These are phyloP conservation scores for Spinus olivaceus DNA, from an alignment of 2,797 vertebrate species.

Conservation along the genomic window DNA sequence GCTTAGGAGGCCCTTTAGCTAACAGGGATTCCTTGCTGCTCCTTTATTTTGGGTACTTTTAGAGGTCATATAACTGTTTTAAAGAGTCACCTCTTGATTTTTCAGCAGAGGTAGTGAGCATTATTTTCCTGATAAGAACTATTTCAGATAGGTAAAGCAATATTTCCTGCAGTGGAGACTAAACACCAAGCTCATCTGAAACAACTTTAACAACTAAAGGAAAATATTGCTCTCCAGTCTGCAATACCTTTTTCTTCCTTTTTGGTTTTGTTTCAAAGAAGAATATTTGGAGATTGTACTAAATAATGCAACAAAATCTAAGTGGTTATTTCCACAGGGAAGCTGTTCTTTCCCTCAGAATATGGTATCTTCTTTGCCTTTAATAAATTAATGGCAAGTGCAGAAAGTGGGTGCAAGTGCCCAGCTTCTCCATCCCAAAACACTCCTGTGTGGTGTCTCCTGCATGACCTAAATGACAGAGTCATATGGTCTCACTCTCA, in stretches of 20 bases:
- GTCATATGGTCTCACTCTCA: not conserved
- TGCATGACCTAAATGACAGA: not conserved
- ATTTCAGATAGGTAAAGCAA: slow-evolving; percentile 13
- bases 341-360: not conserved
- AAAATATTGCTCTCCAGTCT: not conserved
- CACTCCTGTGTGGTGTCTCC: not conserved
- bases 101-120: not conserved
- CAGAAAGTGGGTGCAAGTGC: not conserved
- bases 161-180: not conserved
- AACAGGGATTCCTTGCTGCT: not conserved
- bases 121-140: slow-evolving; percentile 13
- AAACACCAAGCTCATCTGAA: slow-evolving; percentile 19
- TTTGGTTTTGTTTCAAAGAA: not conserved
- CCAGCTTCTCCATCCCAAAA: not conserved
- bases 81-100: slow-evolving; percentile 34
- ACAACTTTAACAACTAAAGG: slow-evolving; percentile 23
- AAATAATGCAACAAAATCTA: not conserved
- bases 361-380: not conserved
- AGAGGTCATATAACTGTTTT: not conserved
- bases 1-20: slow-evolving; percentile 45
- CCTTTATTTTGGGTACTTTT: slow-evolving; percentile 38
- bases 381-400: not conserved
- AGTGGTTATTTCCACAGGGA: not conserved
- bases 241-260: not conserved
- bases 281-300: not conserved